A percentile compares a stretch with the other conserved stretches of the same genome.
Conservation (phyloP, 1,140 invertebrate species). For the Globodera rostochiensis region DNA sequence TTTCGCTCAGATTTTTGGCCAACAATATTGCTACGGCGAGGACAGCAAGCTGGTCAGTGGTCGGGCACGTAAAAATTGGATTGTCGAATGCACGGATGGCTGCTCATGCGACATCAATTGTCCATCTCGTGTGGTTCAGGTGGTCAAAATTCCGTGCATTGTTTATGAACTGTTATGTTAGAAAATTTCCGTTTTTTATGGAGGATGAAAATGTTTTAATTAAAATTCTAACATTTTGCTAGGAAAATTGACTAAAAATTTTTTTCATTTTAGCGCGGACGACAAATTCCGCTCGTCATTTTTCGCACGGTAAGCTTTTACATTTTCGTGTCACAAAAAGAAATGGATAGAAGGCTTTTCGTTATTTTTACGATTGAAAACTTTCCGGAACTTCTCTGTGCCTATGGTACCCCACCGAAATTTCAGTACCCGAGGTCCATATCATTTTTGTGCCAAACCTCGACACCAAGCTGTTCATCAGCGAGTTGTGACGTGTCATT, state of each 20-base stretch:
- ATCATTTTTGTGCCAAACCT: background rate
- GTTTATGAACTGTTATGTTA: too few relatives aligned
- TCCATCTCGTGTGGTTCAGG: constrained; percentile 40
- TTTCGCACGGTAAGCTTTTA: constrained; percentile 35
- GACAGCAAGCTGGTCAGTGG: constrained; percentile 3
- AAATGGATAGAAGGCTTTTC: too few relatives aligned
- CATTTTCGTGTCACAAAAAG: too few relatives aligned
- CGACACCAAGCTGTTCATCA: too few relatives aligned
- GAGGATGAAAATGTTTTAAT: too few relatives aligned
- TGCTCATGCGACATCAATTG: constrained; percentile 38
- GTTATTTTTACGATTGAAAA: too few relatives aligned
- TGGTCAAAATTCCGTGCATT: background rate
- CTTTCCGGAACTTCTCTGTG: too few relatives aligned
- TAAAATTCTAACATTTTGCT: too few relatives aligned
- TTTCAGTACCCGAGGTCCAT: background rate
- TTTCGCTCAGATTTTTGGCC: constrained; percentile 34
- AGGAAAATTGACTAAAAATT: background rate
- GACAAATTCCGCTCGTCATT: constrained; percentile 40
- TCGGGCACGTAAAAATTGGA: constrained; percentile 7
- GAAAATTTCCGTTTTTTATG: too few relatives aligned
- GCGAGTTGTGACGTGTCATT: background rate
- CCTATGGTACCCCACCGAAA: background rate
- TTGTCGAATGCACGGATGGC: constrained; percentile 41
- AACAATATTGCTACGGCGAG: constrained; percentile 35
- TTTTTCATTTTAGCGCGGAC: constrained; percentile 34